phyloP scores from a whole-genome alignment of 2,888 invertebrate genomes.

The Himalopsyche kuldschensis region DNA sequence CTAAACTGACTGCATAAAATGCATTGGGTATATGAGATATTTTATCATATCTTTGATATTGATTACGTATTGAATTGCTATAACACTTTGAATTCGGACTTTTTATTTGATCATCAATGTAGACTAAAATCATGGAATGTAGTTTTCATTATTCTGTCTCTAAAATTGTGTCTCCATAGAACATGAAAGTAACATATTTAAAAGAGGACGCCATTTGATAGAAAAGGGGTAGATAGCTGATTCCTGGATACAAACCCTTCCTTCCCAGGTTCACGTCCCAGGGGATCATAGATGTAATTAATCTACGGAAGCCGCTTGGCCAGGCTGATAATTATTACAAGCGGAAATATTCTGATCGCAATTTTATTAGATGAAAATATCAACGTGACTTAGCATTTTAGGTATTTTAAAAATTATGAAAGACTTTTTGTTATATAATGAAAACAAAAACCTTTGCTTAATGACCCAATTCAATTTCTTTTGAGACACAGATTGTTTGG shows the following conservation, averaged over 20 bases:
- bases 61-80: too few relatives aligned
- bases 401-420: background rate
- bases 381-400: background rate
- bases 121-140: too few relatives aligned
- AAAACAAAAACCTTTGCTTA: background rate
- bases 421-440: background rate
- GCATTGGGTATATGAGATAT: too few relatives aligned
- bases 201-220: background rate
- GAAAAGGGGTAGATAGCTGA: background rate
- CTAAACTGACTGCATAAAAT: too few relatives aligned
- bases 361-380: background rate
- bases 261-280: conserved; percentile 18
- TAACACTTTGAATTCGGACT: too few relatives aligned
- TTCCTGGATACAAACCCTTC: conserved; percentile 27
- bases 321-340: background rate
- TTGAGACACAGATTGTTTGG: too few relatives aligned
- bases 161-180: too few relatives aligned
- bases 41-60: too few relatives aligned
- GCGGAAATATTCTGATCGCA: conserved; percentile 26
- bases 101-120: too few relatives aligned
- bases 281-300: conserved; percentile 35
- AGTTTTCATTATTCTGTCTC: too few relatives aligned
- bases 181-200: too few relatives aligned
- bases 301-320: conserved; percentile 21
- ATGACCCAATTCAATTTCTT: background rate